Percentiles rank a stretch among this genome's conserved stretches.
phyloP scores from a whole-genome alignment of 92 coral and sea anemone species.

The Zoanthus sansibaricus region DNA sequence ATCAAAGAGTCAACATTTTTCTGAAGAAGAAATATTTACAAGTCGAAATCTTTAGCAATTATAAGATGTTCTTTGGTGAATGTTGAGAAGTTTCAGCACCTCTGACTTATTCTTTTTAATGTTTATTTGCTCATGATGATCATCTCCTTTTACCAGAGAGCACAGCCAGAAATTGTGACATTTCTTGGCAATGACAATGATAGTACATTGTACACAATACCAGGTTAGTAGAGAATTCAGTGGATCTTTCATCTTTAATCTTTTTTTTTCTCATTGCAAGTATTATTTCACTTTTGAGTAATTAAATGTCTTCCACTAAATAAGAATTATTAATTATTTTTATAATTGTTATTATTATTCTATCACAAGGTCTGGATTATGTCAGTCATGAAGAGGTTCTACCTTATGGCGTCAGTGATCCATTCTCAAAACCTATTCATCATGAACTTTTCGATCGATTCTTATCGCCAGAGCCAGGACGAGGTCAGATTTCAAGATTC shows the following conservation, averaged over 20 bases:
- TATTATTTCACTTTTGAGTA: no score
- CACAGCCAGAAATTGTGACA: constrained; percentile 98
- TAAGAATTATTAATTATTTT: no score
- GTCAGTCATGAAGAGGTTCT: constrained; percentile 92
- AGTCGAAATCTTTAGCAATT: no score
- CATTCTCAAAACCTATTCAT: constrained; percentile 89
- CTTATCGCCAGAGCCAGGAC: constrained; percentile 83
- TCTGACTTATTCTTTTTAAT: not conserved
- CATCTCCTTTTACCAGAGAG: constrained; percentile 67
- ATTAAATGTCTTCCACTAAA: no score
- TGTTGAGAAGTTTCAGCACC: not conserved
- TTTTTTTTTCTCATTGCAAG: no score
- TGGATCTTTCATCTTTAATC: no score
- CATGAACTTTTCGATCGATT: constrained; percentile 97
- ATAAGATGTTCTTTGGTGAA: no score
- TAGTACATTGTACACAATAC: constrained; percentile 93
- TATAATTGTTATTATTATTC: not conserved
- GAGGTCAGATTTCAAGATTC: constrained; percentile 58
- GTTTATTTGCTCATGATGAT: not conserved
- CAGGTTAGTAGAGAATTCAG: constrained; percentile 60
- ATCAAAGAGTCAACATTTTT: no score
- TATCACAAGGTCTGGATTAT: constrained; percentile 87
- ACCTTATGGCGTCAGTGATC: constrained; percentile 88
- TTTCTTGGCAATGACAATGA: constrained; percentile 96
- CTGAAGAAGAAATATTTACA: no score